phyloP scores from a whole-genome alignment of 2,888 invertebrate species.

The Rutpela maculata region DNA sequence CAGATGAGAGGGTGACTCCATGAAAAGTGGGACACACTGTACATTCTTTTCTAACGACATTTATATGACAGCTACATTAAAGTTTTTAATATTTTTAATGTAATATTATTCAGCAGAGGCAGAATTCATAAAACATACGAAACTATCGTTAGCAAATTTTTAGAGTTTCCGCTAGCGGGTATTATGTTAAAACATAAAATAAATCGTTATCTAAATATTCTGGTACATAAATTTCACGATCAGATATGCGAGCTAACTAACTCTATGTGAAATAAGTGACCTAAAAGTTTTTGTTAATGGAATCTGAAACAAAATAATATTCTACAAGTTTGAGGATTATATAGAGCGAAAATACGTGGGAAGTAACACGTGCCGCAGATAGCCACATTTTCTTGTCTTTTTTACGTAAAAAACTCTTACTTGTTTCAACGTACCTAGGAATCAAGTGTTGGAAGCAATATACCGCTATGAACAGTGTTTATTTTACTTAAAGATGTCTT shows the following conservation, averaged over 20 bases:
- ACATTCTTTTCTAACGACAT: too few relatives aligned
- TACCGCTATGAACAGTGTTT: background rate
- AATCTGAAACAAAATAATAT: constrained; percentile 35
- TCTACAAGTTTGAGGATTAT: constrained; percentile 24
- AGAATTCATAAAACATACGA: too few relatives aligned
- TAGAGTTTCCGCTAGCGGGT: too few relatives aligned
- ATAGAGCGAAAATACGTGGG: constrained; percentile 29
- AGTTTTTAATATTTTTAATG: too few relatives aligned
- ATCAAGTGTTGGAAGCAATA: background rate
- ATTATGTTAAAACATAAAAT: background rate
- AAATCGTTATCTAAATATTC: constrained; percentile 31
- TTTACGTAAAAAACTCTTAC: constrained; percentile 9
- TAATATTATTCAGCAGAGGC: too few relatives aligned
- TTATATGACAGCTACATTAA: too few relatives aligned
- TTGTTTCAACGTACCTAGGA: constrained; percentile 17
- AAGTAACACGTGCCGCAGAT: constrained; percentile 35
- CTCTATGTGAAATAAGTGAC: constrained; percentile 18
- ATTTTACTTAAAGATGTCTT: background rate
- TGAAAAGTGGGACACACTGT: too few relatives aligned
- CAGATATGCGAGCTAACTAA: constrained; percentile 15
- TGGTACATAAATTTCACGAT: constrained; percentile 28
- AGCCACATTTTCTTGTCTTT: constrained; percentile 31
- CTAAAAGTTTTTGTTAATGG: constrained; percentile 41
- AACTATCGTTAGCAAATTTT: too few relatives aligned
- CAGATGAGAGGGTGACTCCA: too few relatives aligned